phyloP scores from a whole-genome alignment of 2,113 vertebrate species.

The Clarias macrocephalus region DNA sequence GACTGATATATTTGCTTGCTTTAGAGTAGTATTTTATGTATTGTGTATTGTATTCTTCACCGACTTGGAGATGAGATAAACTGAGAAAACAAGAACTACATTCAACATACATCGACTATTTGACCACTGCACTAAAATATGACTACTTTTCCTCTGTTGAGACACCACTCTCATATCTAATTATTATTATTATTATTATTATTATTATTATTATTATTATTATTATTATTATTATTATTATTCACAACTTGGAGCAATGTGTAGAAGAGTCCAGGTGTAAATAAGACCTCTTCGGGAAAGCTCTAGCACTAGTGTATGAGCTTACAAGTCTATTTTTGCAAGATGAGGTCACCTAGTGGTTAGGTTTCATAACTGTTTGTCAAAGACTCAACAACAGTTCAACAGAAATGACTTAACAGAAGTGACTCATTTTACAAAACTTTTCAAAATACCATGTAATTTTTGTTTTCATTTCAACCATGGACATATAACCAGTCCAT shows the following conservation, averaged over 20 bases:
- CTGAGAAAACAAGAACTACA: background rate
- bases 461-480: background rate
- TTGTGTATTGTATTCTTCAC: background rate
- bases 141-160: background rate
- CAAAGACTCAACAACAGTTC: background rate
- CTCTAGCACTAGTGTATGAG: background rate
- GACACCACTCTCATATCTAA: background rate
- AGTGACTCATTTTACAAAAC: background rate
- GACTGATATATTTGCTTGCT: background rate
- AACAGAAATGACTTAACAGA: background rate
- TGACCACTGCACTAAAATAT: background rate
- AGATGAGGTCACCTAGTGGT: constrained; percentile 70
- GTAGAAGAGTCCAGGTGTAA: background rate
- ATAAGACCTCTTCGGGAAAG: background rate
- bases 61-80: background rate
- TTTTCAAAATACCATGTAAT: background rate
- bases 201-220: background rate
- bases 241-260: background rate
- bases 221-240: background rate
- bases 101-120: background rate
- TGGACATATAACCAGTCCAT: background rate
- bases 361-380: background rate
- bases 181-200: background rate
- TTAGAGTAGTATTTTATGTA: background rate
- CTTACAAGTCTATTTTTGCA: constrained; percentile 2